phyloP scores from a whole-genome alignment of 2,113 vertebrate genomes.

The Neogale vison region DNA sequence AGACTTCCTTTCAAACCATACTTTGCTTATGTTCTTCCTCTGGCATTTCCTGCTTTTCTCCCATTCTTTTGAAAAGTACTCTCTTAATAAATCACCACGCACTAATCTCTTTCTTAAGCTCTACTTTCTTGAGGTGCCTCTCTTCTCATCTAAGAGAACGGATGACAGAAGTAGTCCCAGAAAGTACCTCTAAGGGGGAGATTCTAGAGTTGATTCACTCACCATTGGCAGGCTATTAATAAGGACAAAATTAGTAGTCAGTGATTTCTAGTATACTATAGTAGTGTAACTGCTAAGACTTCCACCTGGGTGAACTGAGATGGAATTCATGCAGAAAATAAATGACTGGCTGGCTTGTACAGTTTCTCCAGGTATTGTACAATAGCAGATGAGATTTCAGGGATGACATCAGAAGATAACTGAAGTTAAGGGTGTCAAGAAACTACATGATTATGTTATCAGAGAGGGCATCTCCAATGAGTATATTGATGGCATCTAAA shows the following conservation, averaged over 20 bases:
- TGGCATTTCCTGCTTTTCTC: not conserved
- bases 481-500: not conserved
- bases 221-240: not conserved
- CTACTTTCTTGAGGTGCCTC: not conserved
- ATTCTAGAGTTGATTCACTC: not conserved
- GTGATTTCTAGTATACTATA: not conserved
- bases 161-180: not conserved
- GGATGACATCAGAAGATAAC: not conserved
- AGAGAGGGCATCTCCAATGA: not conserved
- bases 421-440: not conserved
- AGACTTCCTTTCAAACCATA: slow-evolving; percentile 8
- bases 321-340: not conserved
- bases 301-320: not conserved
- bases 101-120: not conserved
- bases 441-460: not conserved
- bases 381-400: slow-evolving; percentile 30
- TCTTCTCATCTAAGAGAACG: not conserved
- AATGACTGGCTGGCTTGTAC: not conserved
- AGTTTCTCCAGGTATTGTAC: not conserved
- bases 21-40: not conserved
- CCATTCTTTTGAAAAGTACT: slow-evolving; percentile 5
- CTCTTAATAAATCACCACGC: not conserved
- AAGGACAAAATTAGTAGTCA: not conserved
- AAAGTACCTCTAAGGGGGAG: not conserved
- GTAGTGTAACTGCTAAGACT: not conserved